These are phyloP conservation scores for Dendrolimus punctatus DNA, from an alignment of 1,140 invertebrate genomes.

Conservation along the genomic window DNA sequence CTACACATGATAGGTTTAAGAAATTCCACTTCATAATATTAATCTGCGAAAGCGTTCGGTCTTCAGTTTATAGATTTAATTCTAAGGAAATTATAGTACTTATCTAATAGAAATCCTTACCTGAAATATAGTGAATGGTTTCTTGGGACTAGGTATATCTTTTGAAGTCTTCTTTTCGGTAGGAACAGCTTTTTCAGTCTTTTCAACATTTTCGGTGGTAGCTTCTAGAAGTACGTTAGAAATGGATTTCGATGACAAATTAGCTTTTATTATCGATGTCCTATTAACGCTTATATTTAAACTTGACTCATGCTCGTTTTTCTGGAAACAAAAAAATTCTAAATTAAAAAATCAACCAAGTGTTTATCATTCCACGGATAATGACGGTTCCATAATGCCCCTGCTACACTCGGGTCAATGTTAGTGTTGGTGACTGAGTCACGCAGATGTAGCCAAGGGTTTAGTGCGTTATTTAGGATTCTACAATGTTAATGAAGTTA, in stretches of 20 bases:
- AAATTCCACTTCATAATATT: no score
- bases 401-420: no score
- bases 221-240: conserved; percentile 24
- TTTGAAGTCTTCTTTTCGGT: conserved; percentile 39
- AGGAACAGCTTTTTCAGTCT: conserved; percentile 3
- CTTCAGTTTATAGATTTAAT: no score
- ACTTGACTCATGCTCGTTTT: conserved; percentile 29
- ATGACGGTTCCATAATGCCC: no score
- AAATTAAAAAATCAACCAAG: no score
- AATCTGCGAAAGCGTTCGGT: no score
- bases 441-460: no score
- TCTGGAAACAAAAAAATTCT: conserved; percentile 24
- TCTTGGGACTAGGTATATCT: conserved; percentile 53
- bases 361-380: no score
- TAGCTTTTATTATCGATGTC: conserved; percentile 50
- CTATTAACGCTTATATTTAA: conserved; percentile 35
- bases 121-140: conserved; percentile 53
- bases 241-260: conserved; percentile 34
- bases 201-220: conserved; percentile 14
- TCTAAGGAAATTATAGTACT: background rate
- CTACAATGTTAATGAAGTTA: no score
- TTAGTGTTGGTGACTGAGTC: no score
- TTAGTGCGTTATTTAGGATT: no score
- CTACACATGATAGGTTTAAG: no score
- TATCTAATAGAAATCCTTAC: conserved; percentile 22